Evolutionary conservation across 2,888 invertebrate genomes (phyloP), one percentile per base, ranked within the genome.

Genomic region (Therioaphis trifolii): DNA sequence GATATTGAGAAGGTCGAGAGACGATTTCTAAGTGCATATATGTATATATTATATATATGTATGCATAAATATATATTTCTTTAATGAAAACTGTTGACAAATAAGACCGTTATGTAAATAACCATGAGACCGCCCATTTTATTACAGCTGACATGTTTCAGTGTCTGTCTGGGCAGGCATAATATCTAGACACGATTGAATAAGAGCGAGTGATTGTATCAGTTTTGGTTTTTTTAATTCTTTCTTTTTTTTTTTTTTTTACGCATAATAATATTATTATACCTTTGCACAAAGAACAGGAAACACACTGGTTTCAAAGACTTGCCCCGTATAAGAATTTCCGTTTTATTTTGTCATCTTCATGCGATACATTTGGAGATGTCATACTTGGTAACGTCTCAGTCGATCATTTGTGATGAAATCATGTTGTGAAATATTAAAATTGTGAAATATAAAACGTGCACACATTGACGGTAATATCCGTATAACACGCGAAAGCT

Each of bases 81-180:
- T 82, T 82, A 82, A 82, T 49, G 61, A 82, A 15, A 61, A 29
- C 29, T 35, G 61, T 72, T 72, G 49, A 82, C 29, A 63, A 82
- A 82, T 82, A 82, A 5, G 63, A 29, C 72, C 80, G 80, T 82
- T 82, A 82, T 82, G 80, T 43, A 82, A 72, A 82, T 72, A 21
- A 12, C 35, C 43, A 40, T 35, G n/a, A n/a, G n/a, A 82, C 43
- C 71, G 71, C 80, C 79, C 71, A 75, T 58, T 15, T 27, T 55
- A 71, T 15, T 21, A 3, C 7, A n/a, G 35, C 40, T 18, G 11
- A 66, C 27, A 40, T 12, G 68, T n/a, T 2, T 15, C 15, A 46
- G 12, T 21, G 69, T 79, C 24, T 58, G 71, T 43, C 27, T 58
- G 58, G 14, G n/a, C 15, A 43, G 35, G 43, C 29, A 12, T 69